Evolutionary conservation across 2,797 vertebrate genomes (phyloP), one percentile per base, ranked within the genome.

Genomic region (Sebastiscus tertius): DNA sequence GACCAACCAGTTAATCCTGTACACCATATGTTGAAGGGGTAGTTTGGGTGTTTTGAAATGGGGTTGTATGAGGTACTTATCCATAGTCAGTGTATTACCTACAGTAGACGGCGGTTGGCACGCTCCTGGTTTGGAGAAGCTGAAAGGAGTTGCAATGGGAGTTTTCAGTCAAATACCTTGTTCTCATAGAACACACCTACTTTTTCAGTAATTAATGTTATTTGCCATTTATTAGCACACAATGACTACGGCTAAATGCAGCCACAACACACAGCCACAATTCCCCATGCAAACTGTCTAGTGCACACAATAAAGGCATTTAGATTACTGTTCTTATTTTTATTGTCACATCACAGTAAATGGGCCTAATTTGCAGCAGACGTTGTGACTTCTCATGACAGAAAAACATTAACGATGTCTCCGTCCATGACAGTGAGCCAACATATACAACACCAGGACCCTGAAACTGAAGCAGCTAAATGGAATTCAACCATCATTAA

Each of bases 101-200:
- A 46, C 3, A 46, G 42, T 46, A 46, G 18, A 16, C 16, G 6
- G 42, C 42, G 6, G 42, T 46, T 46, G 1, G 16, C 3, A 46
- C 6, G 6, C 42, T 46, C 42, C 42, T 18, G 3, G 42, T 46
- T 46, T 8, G 42, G 42, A 46, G 3, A 46, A 46, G 6, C 42
- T 18, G 42, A 8, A 18, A 46, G 42, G 42, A 46, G 42, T 46
- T 46, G 42, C 42, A 46, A 2, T 1, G 0, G 42, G 42, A 46
- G 42, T 3, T 18, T 46, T 46, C 0, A 46, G 42, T 46, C 0
- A 0, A 46, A 46, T 46, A 18, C 14, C 16, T 18, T 0, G 16
- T 18, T 18, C 42, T 46, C 14, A 18, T 18, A 46, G 42, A 1
- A 16, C 42, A 46, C 42, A 18, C 0, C 14, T 46, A 46, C 14